Base-by-base conservation (phyloP, 2,888 invertebrate species). In the Trissolcus brochymenae region DNA sequence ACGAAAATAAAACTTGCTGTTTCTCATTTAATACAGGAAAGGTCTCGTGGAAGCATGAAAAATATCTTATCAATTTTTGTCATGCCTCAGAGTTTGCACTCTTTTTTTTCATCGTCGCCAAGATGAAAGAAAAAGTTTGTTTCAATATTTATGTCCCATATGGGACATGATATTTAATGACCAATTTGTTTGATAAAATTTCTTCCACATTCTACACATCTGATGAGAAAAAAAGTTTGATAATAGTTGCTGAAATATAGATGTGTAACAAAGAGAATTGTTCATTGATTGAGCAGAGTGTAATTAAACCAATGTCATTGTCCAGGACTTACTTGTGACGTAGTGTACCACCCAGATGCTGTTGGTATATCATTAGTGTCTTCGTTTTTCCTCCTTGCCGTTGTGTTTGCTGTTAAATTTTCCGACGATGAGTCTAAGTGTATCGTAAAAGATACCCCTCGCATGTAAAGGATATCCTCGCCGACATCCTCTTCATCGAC, bases 391-490 rank as follows among this genome's bases (percentile, higher is more conserved):
- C 65, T 76, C 60, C 78, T 82, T 40, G 81, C 83, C 40, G 80
- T 83, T 25, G 79, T 76, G 66, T 82, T 84, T 49, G 78, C 51
- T 29, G 83, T 84, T 17, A 81, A 78, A 79, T 85, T 84, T 57
- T 81, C 82, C 17, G 79, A 53, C 41, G 78, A 68, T 11, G 83
- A 76, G 25, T 87, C 86, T 46, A 87, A 78, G 80, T 88, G 88
- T 85, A 88, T 87, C 82, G 87, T 87, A 56, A 87, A 87, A 61
- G 88, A 86, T 35, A 85, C 86, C 46, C 87, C 87, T 13, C 87
- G 85, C 87, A 87, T 87, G 83, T 90, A 90, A 65, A 90, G 86
- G 71, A 91, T 88, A 81, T 90, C 90, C 74, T 89, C 89, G 72
- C 87, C 87, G 40, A 84, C 85, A 62, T 89, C 87, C 43, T 87